Conservation (phyloP, 92 coral and sea anemone genomes). For the Muricea muricata region DNA sequence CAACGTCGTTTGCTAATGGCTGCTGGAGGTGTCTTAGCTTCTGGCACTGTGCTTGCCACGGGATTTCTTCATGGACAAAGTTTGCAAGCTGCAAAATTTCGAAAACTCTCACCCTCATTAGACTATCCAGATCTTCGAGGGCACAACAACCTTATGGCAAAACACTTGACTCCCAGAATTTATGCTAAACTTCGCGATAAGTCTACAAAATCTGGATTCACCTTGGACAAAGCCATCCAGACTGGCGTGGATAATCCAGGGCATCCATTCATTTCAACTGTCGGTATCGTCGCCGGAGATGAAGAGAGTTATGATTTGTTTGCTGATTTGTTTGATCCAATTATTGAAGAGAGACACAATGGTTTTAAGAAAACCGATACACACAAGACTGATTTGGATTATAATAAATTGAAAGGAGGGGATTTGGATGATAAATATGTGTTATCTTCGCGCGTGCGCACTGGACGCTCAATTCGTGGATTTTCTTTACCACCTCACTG, state of each 20-base stretch:
- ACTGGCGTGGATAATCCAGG: conserved; percentile 97
- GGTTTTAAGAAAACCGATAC: conserved; percentile 81
- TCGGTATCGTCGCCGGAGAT: conserved; percentile 94
- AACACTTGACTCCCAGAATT: conserved; percentile 84
- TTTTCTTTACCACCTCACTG: conserved; percentile 92
- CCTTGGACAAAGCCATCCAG: conserved; percentile 86
- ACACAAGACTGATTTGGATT: conserved; percentile 84
- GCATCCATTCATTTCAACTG: conserved; percentile 89
- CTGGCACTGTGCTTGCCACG: conserved; percentile 29
- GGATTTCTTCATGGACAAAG: conserved; percentile 44
- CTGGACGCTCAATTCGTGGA: conserved; percentile 87
- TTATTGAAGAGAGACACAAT: conserved; percentile 89
- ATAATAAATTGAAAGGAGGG: conserved; percentile 81
- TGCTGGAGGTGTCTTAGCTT: conserved; percentile 54
- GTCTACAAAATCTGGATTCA: conserved; percentile 75
- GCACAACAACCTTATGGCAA: conserved; percentile 95
- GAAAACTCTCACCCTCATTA: conserved; percentile 60
- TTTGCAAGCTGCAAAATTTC: conserved; percentile 25
- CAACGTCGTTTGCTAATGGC: conserved; percentile 46
- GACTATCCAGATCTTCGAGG: conserved; percentile 91
- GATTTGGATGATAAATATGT: conserved; percentile 83
- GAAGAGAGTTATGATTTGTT: conserved; percentile 83
- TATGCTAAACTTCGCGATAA: conserved; percentile 83
- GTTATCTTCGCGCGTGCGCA: conserved; percentile 92
- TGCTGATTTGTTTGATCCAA: conserved; percentile 87